Evolutionary conservation across 2,113 vertebrate species (phyloP).

Genomic region (Laticauda colubrina): DNA sequence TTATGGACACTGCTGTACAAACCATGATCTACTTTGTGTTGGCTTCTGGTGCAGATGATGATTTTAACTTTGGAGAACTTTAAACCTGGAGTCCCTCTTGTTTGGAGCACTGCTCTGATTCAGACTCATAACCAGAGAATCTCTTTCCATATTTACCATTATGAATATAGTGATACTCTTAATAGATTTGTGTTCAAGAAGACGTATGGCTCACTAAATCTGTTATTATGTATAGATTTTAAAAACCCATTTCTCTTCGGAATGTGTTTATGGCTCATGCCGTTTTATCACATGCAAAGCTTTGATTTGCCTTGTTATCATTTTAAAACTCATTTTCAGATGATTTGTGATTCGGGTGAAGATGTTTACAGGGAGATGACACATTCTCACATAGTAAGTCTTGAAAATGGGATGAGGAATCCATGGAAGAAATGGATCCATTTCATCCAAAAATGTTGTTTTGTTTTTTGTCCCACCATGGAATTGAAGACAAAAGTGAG

Average conservation of each 20-base stretch:
- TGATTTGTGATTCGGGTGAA: neutral
- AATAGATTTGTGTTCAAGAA: neutral
- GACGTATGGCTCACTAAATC: neutral
- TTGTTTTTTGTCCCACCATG: neutral
- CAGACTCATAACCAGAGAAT: neutral
- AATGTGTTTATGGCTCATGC: neutral
- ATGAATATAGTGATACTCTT: neutral
- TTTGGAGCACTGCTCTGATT: neutral
- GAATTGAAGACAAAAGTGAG: neutral
- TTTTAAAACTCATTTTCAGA: neutral
- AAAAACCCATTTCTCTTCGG: neutral
- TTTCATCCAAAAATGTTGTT: neutral
- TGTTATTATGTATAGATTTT: neutral
- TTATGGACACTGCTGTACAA: neutral
- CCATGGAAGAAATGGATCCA: neutral
- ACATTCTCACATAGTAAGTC: neutral
- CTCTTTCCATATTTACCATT: neutral
- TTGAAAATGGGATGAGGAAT: neutral
- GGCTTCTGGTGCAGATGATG: neutral
- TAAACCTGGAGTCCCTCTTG: neutral
- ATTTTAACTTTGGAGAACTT: neutral
- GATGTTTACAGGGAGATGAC: neutral
- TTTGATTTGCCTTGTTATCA: neutral
- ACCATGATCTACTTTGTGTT: neutral
- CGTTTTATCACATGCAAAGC: neutral